Conservation (phyloP, 2,888 invertebrate genomes). For the Pardosa pseudoannulata region DNA sequence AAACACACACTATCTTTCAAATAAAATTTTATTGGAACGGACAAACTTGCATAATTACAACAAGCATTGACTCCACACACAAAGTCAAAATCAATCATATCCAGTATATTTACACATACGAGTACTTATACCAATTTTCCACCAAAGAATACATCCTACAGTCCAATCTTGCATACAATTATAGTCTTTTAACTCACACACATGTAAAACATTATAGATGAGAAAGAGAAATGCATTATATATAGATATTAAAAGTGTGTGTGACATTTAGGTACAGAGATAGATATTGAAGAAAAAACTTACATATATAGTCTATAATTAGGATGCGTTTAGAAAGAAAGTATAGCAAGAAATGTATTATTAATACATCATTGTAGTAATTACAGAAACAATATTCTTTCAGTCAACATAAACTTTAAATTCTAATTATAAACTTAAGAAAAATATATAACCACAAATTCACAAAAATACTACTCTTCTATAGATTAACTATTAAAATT, state of each 20-base stretch:
- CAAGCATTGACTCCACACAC: constrained; percentile 64
- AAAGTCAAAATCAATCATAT: constrained; percentile 64
- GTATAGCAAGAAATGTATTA: not conserved
- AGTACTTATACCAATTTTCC: constrained; percentile 33
- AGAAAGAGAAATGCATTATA: constrained; percentile 18
- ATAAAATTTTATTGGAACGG: constrained; percentile 69
- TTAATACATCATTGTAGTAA: not conserved
- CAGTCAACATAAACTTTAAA: too few relatives aligned
- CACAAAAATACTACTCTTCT: too few relatives aligned
- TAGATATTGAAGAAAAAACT: too few relatives aligned
- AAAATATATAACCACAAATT: not conserved
- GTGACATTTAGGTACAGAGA: not conserved
- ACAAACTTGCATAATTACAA: constrained; percentile 66
- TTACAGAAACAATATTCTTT: too few relatives aligned
- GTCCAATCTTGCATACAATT: constrained; percentile 53
- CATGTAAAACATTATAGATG: constrained; percentile 36
- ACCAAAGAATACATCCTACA: constrained; percentile 30
- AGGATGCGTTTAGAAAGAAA: not conserved
- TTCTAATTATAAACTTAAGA: too few relatives aligned
- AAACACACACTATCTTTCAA: constrained; percentile 71
- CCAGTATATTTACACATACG: constrained; percentile 47
- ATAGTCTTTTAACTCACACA: constrained; percentile 36
- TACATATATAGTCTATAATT: too few relatives aligned
- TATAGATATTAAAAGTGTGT: not conserved
- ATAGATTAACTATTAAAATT: too few relatives aligned